Evolutionary conservation across 2,113 vertebrate genomes (phyloP).

Genomic region (Takifugu flavidus): DNA sequence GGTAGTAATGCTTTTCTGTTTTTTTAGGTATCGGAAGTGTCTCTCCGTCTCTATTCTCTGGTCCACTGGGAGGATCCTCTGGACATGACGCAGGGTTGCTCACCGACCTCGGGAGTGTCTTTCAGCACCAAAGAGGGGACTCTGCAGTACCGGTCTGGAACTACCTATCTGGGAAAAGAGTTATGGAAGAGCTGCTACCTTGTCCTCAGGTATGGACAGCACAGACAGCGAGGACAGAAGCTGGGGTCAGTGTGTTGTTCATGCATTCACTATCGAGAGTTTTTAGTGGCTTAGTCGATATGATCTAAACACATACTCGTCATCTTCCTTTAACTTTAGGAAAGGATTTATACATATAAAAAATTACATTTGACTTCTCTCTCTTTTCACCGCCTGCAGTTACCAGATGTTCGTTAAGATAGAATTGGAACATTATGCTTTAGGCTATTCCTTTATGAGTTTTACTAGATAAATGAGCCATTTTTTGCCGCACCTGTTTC

Average conservation of each 20-base stretch:
- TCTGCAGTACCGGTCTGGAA: constrained; percentile 85
- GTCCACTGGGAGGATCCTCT: constrained; percentile 96
- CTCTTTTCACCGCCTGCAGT: no score
- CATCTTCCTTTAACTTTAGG: no score
- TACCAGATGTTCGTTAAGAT: no score
- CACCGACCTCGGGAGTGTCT: constrained; percentile 40
- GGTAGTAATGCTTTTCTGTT: neutral
- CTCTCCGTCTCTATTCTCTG: constrained; percentile 86
- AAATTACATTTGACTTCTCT: no score
- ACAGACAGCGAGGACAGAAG: neutral
- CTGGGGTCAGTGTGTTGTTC: neutral
- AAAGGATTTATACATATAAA: no score
- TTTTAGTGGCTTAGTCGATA: no score
- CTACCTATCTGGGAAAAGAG: constrained; percentile 92
- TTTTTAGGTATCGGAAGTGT: constrained; percentile 79
- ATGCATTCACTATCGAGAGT: no score
- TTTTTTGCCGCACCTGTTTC: no score
- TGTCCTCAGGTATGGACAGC: constrained; percentile 85
- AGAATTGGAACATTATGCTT: no score
- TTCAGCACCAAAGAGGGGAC: constrained; percentile 83
- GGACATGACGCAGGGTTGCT: constrained; percentile 70
- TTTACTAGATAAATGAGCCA: no score
- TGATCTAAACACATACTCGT: no score
- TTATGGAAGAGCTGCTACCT: constrained; percentile 93
- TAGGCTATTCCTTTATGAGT: no score